A percentile compares a stretch with the other conserved stretches of the same genome.
Conservation (phyloP, 2,888 invertebrate genomes). For the Teleogryllus oceanicus region DNA sequence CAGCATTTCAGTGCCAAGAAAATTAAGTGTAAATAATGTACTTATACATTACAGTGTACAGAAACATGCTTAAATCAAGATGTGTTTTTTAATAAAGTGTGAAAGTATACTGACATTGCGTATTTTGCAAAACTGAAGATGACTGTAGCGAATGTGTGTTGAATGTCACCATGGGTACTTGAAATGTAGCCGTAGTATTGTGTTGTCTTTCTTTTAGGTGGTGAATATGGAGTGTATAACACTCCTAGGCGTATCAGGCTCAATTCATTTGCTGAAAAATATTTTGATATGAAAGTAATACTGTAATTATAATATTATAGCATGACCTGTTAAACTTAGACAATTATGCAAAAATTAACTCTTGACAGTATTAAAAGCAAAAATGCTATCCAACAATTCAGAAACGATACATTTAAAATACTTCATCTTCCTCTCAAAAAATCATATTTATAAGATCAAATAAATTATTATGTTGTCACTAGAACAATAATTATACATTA, state of each 20-base stretch:
- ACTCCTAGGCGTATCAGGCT: constrained; percentile 9
- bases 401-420: no score
- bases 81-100: constrained; percentile 1
- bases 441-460: no score
- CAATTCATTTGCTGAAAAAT: constrained; percentile 8
- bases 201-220: not conserved
- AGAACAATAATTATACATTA: no score
- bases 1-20: constrained; percentile 7
- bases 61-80: constrained; percentile 4
- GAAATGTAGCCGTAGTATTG: constrained; percentile 6
- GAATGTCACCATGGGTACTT: not conserved
- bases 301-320: not conserved
- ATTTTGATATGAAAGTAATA: constrained; percentile 6
- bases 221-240: not conserved
- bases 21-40: constrained; percentile 2
- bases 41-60: constrained; percentile 18
- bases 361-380: no score
- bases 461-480: no score
- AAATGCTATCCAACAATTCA: no score
- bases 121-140: not conserved
- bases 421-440: no score
- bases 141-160: not conserved
- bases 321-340: not conserved
- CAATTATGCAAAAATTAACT: not conserved
- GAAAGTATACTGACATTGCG: not conserved